Percentiles rank a stretch among this genome's conserved stretches.
Conservation (phyloP, 1,140 invertebrate genomes). For the Rhopalosiphum padi region DNA sequence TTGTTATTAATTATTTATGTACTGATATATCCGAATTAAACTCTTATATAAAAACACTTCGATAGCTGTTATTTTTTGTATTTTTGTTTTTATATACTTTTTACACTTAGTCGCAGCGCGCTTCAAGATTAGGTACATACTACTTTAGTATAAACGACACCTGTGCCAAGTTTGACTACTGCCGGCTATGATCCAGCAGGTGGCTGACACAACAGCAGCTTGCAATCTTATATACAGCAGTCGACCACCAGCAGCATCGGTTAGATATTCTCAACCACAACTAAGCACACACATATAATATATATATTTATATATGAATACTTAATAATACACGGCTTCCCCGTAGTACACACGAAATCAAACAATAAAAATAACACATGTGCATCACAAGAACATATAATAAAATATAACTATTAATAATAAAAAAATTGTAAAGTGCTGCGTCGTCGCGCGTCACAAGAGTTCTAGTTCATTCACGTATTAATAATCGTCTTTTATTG, state of each 20-base stretch:
- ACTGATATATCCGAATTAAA: not conserved
- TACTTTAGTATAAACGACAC: conserved; percentile 16
- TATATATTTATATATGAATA: not conserved
- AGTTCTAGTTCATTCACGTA: not conserved
- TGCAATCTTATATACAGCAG: conserved; percentile 9
- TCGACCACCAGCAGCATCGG: not conserved
- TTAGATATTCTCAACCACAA: conserved; percentile 31
- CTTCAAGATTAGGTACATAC: not conserved
- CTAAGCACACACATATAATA: not conserved
- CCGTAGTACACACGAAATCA: not conserved
- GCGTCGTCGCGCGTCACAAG: not conserved
- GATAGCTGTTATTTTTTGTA: not conserved
- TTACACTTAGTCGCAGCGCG: not conserved
- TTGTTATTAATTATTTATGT: not conserved
- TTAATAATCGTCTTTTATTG: not conserved
- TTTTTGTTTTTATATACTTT: not conserved
- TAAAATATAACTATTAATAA: not conserved
- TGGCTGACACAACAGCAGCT: conserved; percentile 33
- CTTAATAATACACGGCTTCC: not conserved
- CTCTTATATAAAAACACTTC: not conserved
- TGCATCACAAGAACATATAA: not conserved
- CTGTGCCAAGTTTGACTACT: not conserved
- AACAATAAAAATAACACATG: conserved; percentile 36
- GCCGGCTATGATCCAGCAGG: conserved; percentile 23
- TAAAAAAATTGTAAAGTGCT: not conserved